phyloP scores from a whole-genome alignment of 2,888 invertebrate genomes.

The Orthonevra nobilis region DNA sequence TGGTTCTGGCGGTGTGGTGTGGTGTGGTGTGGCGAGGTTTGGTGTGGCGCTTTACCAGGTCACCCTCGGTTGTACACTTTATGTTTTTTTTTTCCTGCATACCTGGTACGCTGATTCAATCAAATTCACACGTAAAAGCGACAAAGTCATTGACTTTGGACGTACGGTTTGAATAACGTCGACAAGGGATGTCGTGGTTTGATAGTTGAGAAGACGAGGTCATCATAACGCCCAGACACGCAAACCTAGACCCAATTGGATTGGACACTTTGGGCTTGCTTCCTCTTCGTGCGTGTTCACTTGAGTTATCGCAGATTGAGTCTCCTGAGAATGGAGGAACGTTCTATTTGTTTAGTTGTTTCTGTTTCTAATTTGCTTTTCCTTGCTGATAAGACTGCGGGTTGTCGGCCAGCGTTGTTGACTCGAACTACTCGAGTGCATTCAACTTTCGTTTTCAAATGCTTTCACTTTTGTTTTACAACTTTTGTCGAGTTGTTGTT shows the following conservation, averaged over 20 bases:
- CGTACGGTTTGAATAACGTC: conserved; percentile 57
- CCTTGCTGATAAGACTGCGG: conserved; percentile 49
- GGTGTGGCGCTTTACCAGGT: conserved; percentile 7
- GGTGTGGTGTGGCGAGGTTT: too few relatives aligned
- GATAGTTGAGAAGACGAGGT: conserved; percentile 41
- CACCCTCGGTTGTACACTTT: conserved; percentile 1
- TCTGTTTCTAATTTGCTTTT: conserved; percentile 52
- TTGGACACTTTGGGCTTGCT: too few relatives aligned
- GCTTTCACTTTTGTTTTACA: conserved; percentile 60
- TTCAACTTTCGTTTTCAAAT: conserved; percentile 66
- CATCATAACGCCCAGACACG: conserved; percentile 41
- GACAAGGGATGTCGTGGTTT: too few relatives aligned
- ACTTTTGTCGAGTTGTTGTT: conserved; percentile 5
- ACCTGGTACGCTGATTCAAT: conserved; percentile 42
- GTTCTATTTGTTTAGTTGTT: conserved; percentile 6
- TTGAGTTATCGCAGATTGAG: conserved; percentile 6
- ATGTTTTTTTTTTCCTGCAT: conserved; percentile 21
- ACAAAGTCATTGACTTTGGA: conserved; percentile 65
- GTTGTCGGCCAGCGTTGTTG: conserved; percentile 30
- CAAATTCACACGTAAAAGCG: conserved; percentile 1
- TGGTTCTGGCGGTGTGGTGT: too few relatives aligned
- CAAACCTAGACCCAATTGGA: conserved; percentile 63
- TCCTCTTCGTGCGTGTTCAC: too few relatives aligned
- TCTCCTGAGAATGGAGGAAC: not conserved
- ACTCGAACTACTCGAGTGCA: conserved; percentile 63